Conservation (phyloP, 2,797 vertebrate genomes). For the Hydrophis major region DNA sequence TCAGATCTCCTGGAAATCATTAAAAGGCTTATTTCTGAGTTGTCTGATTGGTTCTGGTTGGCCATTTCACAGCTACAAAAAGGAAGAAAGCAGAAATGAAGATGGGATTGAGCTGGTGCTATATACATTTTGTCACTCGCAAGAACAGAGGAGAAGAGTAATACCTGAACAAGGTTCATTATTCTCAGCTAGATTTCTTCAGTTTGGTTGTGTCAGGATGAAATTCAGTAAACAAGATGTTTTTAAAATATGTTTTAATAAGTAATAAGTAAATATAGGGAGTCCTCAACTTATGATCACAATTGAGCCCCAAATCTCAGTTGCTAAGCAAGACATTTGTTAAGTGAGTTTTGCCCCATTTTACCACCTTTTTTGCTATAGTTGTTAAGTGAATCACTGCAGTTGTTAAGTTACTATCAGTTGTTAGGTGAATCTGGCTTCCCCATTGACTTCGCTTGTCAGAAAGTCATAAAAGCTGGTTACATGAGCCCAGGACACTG, state of each 20-base stretch:
- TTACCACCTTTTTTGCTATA: not conserved
- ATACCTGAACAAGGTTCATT: not conserved
- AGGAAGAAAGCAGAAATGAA: not conserved
- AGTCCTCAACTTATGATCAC: not conserved
- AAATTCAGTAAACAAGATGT: not conserved
- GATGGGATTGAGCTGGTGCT: not conserved
- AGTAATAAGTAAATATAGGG: not conserved
- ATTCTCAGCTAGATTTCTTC: not conserved
- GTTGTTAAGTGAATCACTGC: not conserved
- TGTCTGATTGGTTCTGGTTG: not conserved
- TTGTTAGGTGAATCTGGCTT: not conserved
- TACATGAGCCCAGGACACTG: not conserved
- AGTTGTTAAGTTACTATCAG: not conserved
- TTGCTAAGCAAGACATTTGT: not conserved
- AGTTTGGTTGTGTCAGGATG: not conserved
- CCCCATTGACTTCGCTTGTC: not conserved
- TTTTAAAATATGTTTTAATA: not conserved
- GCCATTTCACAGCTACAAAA: not conserved
- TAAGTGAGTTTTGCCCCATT: not conserved
- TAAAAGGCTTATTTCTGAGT: conserved; percentile 46
- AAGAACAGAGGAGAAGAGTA: not conserved
- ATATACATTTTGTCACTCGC: not conserved
- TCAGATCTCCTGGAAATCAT: conserved; percentile 32
- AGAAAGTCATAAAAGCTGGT: not conserved
- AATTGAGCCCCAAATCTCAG: not conserved